Percentiles rank a stretch among this genome's conserved stretches.
These are phyloP conservation scores for Setophaga kirtlandii DNA, from an alignment of 2,113 vertebrate species.

Conservation along the genomic window DNA sequence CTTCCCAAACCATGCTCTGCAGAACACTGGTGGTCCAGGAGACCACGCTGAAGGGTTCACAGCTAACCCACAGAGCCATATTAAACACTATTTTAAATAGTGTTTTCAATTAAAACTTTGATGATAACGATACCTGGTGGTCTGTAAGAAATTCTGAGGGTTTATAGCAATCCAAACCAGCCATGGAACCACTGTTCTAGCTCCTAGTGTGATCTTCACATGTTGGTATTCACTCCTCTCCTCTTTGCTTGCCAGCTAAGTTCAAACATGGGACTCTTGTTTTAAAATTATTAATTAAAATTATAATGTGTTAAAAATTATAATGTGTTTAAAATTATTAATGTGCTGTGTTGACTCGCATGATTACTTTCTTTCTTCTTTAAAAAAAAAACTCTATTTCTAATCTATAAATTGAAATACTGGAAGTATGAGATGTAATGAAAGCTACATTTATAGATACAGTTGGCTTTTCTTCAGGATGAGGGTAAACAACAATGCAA, in stretches of 20 bases:
- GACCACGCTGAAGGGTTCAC: background rate
- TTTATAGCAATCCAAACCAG: slow-evolving; percentile 35
- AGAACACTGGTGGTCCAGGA: slow-evolving; percentile 60
- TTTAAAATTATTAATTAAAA: background rate
- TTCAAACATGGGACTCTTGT: background rate
- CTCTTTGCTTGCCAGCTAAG: background rate
- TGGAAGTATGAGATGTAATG: background rate
- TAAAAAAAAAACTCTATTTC: background rate
- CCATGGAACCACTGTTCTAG: background rate
- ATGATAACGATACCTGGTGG: slow-evolving; percentile 47
- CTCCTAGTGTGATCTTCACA: background rate
- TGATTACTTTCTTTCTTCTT: background rate
- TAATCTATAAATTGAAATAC: background rate
- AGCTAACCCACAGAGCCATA: slow-evolving; percentile 16
- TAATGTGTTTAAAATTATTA: too few species aligned
- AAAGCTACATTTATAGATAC: fast-evolving
- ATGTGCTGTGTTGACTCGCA: background rate
- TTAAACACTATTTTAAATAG: slow-evolving; percentile 48
- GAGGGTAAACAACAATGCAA: background rate
- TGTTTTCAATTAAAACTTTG: slow-evolving; percentile 63
- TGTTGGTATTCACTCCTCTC: background rate
- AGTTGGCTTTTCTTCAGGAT: background rate
- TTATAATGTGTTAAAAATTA: too few species aligned
- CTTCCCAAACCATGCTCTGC: background rate
- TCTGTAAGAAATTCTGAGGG: slow-evolving; percentile 31